Percentiles rank a stretch among this genome's conserved stretches.
Evolutionary conservation across 2,888 invertebrate genomes (phyloP).

Genomic region (Liopterus haemorrhoidalis): DNA sequence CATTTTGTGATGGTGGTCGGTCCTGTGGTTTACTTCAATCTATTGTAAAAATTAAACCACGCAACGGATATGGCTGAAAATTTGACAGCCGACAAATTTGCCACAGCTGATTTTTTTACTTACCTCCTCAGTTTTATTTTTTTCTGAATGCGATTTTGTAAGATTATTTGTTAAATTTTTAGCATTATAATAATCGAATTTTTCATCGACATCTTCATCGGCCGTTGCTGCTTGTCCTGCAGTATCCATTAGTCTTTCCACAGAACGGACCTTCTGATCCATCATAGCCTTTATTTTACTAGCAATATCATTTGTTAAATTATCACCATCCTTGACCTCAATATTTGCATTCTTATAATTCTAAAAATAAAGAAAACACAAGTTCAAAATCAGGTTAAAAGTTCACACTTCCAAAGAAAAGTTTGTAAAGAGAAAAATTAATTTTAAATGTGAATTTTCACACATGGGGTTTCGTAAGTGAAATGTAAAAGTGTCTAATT

Average conservation of each 20-base stretch:
- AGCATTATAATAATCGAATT: conserved; percentile 64
- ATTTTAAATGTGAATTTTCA: conserved; percentile 12
- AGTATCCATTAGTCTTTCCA: conserved; percentile 81
- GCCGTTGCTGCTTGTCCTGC: conserved; percentile 70
- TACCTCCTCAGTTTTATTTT: conserved; percentile 29
- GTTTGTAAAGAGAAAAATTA: conserved; percentile 23
- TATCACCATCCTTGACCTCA: conserved; percentile 68
- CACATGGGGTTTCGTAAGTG: conserved; percentile 5
- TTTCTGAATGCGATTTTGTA: conserved; percentile 30
- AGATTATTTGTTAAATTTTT: conserved; percentile 57
- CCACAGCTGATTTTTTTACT: conserved; percentile 20
- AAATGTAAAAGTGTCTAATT: too few relatives aligned
- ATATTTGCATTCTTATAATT: conserved; percentile 63
- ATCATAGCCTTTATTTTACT: conserved; percentile 82
- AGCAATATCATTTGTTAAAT: conserved; percentile 75
- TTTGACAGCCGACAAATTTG: conserved; percentile 3
- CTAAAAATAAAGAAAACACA: conserved; percentile 43
- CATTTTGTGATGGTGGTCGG: too few relatives aligned
- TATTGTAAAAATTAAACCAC: too few relatives aligned
- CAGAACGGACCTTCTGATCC: conserved; percentile 81
- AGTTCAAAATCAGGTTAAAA: background rate
- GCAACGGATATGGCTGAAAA: too few relatives aligned
- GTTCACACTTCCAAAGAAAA: too few relatives aligned
- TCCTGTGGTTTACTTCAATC: conserved; percentile 32
- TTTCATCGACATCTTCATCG: conserved; percentile 49